Percentiles rank a stretch among this genome's conserved stretches.
These are phyloP conservation scores for Chelonoidis abingdonii DNA, from an alignment of 2,113 vertebrate genomes.

Conservation along the genomic window DNA sequence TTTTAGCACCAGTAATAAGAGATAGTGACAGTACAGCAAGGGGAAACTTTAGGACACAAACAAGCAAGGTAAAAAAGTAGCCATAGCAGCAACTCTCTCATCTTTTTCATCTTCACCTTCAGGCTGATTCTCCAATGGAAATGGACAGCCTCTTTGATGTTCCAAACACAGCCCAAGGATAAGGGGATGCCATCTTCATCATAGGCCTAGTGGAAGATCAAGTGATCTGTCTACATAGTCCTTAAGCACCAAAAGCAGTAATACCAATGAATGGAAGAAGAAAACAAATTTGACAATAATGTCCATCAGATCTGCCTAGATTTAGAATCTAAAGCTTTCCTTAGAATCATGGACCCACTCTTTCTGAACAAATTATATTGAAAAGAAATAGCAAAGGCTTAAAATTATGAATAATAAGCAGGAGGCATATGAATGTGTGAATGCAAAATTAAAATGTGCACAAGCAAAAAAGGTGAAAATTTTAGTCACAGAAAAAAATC, in stretches of 20 bases:
- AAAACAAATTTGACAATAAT: slow-evolving; percentile 28
- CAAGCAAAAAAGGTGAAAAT: neutral
- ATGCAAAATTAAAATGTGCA: neutral
- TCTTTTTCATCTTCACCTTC: neutral
- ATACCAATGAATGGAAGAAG: neutral
- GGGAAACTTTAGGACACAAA: neutral
- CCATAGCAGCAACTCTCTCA: neutral
- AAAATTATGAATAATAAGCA: neutral
- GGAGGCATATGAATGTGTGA: neutral
- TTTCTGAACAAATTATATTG: neutral
- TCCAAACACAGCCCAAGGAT: neutral
- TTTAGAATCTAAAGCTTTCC: neutral
- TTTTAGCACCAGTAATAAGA: neutral
- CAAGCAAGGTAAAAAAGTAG: neutral
- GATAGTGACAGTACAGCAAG: neutral
- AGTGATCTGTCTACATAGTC: neutral
- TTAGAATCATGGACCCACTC: neutral
- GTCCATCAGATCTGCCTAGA: slow-evolving; percentile 2
- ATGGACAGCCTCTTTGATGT: neutral
- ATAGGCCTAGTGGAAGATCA: neutral
- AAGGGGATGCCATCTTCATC: neutral
- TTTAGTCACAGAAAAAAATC: neutral
- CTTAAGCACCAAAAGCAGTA: neutral
- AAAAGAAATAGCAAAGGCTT: neutral
- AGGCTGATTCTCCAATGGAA: neutral